Evolutionary conservation across 2,797 vertebrate genomes (phyloP).

Genomic region (Malurus splendens): DNA sequence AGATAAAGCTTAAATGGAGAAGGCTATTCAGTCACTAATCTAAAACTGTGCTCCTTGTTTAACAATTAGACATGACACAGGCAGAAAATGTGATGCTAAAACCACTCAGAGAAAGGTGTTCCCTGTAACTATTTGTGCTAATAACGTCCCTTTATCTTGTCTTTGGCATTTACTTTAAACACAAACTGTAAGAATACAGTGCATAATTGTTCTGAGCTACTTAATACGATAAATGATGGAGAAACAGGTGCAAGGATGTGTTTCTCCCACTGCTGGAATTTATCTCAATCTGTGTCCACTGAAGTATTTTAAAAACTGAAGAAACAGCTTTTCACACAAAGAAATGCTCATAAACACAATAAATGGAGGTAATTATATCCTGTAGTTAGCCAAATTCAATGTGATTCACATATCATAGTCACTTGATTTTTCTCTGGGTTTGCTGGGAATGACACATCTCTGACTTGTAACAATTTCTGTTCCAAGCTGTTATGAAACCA

Average conservation of each 20-base stretch:
- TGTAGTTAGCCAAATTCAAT: conserved; percentile 39
- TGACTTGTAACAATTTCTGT: conserved; percentile 47
- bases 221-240: not conserved
- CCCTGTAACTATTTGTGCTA: not conserved
- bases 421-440: conserved; percentile 43
- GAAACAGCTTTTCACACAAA: not conserved
- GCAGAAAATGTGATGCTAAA: not conserved
- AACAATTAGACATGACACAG: not conserved
- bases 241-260: not conserved
- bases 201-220: not conserved
- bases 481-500: conserved; percentile 40
- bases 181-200: not conserved
- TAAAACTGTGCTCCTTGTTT: not conserved
- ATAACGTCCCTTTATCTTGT: not conserved
- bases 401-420: conserved; percentile 56
- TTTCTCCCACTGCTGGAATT: not conserved
- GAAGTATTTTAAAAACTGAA: conserved; percentile 18
- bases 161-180: not conserved
- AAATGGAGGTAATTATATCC: conserved; percentile 46
- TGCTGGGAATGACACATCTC: conserved; percentile 49
- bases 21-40: not conserved
- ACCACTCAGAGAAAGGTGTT: not conserved
- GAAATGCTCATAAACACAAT: conserved; percentile 28
- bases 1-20: conserved; percentile 1
- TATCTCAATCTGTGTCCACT: conserved; percentile 19